A percentile compares a stretch with the other conserved stretches of the same genome.
Conservation (phyloP, 2,113 vertebrate genomes). For the Dipodomys ordii region DNA sequence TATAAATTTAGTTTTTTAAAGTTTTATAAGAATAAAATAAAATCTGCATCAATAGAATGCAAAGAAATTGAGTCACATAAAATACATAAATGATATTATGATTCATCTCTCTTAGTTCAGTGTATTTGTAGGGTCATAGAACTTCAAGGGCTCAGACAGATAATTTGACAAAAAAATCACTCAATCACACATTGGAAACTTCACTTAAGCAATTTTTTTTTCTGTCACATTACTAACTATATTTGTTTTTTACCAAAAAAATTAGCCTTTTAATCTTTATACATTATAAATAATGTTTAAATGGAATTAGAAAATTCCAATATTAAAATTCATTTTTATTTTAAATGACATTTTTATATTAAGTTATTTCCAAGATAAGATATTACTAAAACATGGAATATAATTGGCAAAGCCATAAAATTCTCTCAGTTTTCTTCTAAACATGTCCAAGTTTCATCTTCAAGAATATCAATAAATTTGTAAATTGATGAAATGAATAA, state of each 20-base stretch:
- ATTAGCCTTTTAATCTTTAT: background rate
- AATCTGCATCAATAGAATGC: background rate
- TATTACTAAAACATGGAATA: background rate
- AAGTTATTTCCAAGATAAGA: background rate
- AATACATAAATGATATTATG: background rate
- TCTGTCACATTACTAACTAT: background rate
- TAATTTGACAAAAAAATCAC: conserved; percentile 19
- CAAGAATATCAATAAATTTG: background rate
- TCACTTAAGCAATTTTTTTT: background rate
- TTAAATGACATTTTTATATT: too few relatives aligned
- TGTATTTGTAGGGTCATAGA: background rate
- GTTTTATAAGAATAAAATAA: conserved; percentile 1
- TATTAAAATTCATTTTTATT: too few relatives aligned
- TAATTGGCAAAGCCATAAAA: background rate
- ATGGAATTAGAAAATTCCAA: background rate
- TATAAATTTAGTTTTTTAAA: background rate
- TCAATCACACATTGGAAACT: background rate
- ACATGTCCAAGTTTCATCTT: conserved; percentile 32
- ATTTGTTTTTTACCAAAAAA: background rate
- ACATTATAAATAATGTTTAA: background rate
- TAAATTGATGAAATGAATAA: background rate
- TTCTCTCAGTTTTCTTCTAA: conserved; percentile 25
- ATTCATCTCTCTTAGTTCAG: background rate
- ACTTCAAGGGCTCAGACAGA: background rate
- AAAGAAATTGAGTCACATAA: conserved; percentile 14